Conservation (phyloP, 92 coral and sea anemone genomes). For the Parazoanthus atlanticus region DNA sequence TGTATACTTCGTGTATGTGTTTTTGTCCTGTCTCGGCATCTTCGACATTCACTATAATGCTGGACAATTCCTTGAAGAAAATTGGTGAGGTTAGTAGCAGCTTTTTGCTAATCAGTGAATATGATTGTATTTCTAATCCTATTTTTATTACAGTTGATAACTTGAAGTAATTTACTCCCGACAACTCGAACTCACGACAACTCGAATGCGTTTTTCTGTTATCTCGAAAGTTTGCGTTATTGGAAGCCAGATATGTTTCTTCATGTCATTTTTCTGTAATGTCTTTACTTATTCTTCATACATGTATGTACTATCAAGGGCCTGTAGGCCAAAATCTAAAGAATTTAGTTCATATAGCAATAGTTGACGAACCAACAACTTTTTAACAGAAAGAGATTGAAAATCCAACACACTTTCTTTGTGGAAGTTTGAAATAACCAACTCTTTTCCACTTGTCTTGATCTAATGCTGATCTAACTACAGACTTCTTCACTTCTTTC, state of each 20-base stretch:
- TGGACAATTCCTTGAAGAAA: slow-evolving; percentile 64
- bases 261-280: too few relatives aligned
- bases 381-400: too few relatives aligned
- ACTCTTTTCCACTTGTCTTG: too few relatives aligned
- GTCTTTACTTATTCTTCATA: neutral
- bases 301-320: too few relatives aligned
- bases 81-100: neutral
- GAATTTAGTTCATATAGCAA: too few relatives aligned
- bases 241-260: neutral
- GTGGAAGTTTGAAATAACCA: too few relatives aligned
- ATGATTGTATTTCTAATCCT: neutral
- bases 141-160: neutral
- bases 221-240: neutral
- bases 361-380: too few relatives aligned
- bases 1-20: neutral
- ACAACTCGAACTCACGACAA: neutral
- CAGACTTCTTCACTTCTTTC: too few relatives aligned
- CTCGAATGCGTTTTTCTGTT: too few relatives aligned
- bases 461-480: too few relatives aligned
- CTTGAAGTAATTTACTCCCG: neutral
- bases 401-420: too few relatives aligned
- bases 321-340: too few relatives aligned
- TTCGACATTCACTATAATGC: slow-evolving; percentile 71
- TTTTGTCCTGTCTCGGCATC: slow-evolving; percentile 41
- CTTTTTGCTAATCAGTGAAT: neutral